A percentile compares a stretch with the other conserved stretches of the same genome.
These are phyloP conservation scores for Sebastes trivittatus DNA, from an alignment of 2,797 vertebrate genomes.

Conservation along the genomic window DNA sequence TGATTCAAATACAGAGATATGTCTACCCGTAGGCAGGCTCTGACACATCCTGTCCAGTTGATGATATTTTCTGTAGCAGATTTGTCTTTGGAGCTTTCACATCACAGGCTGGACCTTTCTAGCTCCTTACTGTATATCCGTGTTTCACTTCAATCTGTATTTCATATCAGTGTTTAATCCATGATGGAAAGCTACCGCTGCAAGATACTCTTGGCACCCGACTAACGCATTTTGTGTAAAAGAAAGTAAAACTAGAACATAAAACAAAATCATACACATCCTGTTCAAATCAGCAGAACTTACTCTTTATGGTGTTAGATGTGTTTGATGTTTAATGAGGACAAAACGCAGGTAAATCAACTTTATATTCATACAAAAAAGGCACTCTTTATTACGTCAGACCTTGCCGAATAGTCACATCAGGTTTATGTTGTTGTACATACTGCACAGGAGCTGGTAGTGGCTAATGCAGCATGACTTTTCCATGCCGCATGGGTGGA, in stretches of 20 bases:
- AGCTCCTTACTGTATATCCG: background rate
- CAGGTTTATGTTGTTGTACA: background rate
- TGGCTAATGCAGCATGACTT: background rate
- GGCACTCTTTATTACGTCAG: background rate
- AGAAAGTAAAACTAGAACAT: background rate
- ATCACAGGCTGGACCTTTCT: constrained; percentile 19
- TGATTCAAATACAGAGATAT: constrained; percentile 37
- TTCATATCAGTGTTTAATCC: constrained; percentile 5
- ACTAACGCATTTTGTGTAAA: background rate
- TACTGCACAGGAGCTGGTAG: background rate
- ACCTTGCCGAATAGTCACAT: background rate
- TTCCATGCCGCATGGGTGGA: background rate
- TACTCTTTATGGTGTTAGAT: background rate
- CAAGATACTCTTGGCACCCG: background rate
- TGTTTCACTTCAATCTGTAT: constrained; percentile 13
- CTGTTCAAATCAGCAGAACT: background rate
- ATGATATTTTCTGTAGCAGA: constrained; percentile 27
- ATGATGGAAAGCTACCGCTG: background rate
- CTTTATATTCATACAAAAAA: background rate
- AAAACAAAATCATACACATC: background rate
- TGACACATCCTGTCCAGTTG: constrained; percentile 29
- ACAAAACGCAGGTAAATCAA: background rate
- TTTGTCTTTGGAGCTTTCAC: constrained; percentile 42
- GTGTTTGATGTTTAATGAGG: background rate
- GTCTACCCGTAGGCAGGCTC: constrained; percentile 13